Conservation (phyloP, 2,888 invertebrate species). For the Agonopterix subpropinquella region DNA sequence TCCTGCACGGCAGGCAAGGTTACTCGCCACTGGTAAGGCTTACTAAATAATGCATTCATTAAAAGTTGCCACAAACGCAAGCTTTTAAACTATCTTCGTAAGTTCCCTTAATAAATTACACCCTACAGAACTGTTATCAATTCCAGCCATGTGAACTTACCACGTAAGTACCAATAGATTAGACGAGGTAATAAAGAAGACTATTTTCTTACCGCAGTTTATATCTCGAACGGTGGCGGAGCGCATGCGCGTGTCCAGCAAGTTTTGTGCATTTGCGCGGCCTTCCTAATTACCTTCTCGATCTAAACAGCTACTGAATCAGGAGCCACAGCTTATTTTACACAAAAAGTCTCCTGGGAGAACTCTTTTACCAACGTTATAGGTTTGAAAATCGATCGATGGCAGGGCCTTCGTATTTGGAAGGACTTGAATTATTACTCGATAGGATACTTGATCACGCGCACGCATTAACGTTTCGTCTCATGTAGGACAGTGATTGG, state of each 20-base stretch:
- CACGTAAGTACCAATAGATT: no score
- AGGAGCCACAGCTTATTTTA: conserved; percentile 5
- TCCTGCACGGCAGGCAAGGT: no score
- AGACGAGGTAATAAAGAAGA: neutral
- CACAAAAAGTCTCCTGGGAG: no score
- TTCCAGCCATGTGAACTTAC: neutral
- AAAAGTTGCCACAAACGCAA: no score
- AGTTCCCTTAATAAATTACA: neutral
- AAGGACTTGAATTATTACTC: neutral
- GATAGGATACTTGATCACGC: conserved; percentile 2
- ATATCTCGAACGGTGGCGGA: neutral
- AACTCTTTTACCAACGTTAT: no score
- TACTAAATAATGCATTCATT: no score
- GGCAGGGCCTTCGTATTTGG: no score
- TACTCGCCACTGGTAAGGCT: no score
- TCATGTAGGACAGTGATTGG: no score
- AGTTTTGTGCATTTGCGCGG: conserved; percentile 14
- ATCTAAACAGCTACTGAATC: conserved; percentile 8
- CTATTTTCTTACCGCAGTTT: neutral
- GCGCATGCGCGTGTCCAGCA: conserved; percentile 14
- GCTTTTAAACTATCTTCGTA: no score
- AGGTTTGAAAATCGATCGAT: no score
- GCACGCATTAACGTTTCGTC: no score
- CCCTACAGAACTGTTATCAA: neutral
- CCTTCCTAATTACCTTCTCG: conserved; percentile 12